Base-by-base conservation (phyloP, 1,140 invertebrate species). In the Drosophila bocki region DNA sequence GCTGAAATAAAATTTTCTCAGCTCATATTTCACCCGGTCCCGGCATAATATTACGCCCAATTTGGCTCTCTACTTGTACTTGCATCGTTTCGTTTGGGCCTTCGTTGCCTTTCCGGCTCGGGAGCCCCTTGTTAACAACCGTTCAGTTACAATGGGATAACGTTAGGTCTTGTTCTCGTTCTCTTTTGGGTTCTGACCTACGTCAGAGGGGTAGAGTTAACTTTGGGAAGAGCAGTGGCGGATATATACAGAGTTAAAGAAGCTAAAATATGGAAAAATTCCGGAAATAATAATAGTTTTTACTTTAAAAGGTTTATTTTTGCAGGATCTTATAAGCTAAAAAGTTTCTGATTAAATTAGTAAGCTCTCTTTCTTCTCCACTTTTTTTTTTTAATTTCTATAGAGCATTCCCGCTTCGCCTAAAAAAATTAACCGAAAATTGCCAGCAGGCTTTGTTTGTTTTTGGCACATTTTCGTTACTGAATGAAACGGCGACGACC, bases 31-130 rank as follows among this genome's bases (percentile, higher is more conserved):
- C 78, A 90, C 83, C 80, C 67, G 76, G 69, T 39, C 72, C 74
- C 61, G 72, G 84, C 80, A 87, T 86, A 87, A 87, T 82, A 87
- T 87, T 87, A 87, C 79, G 81, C 77, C 84, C 84, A 87, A 87
- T 87, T 87, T 88, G 83, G 83, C 71, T 78, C 51, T 70, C 67
- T 63, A 72, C 68, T 77, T 81, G 63, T 75, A 78, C 67, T 79
- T 53, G 67, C 60, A 37, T 57, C 80, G 75, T 68, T 68, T 77
- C 32, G 47, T 50, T 64, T 64, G 37, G 32, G 42, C n/a, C 51
- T 57, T 56, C n/a, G 22, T 13, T 77, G 51, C 39, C 57, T 75
- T 68, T 82, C 47, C 67, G 80, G 78, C 77, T 69, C 70, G 44
- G 76, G 60, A 65, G 76, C 78, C 84, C 77, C 84, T 88, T 88